phyloP scores from a whole-genome alignment of 2,888 invertebrate genomes.

The Dichetophora obliterata region DNA sequence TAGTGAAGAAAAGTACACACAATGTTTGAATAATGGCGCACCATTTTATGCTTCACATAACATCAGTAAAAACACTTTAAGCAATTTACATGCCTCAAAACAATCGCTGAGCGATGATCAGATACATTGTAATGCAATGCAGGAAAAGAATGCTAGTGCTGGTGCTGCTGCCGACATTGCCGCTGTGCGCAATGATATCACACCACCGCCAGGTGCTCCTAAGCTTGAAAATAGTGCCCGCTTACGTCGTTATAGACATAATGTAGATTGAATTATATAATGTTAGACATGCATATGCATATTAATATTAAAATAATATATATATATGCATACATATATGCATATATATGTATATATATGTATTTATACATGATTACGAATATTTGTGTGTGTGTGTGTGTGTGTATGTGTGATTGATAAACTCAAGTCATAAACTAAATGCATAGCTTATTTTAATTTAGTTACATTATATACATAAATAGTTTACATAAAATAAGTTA shows the following conservation, averaged over 20 bases:
- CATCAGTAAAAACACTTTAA: neutral
- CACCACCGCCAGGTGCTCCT: constrained; percentile 68
- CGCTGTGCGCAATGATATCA: constrained; percentile 61
- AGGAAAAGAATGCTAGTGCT: constrained; percentile 55
- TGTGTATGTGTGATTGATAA: neutral
- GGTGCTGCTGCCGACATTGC: constrained; percentile 52
- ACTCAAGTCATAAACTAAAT: too few species aligned
- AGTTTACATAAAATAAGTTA: neutral
- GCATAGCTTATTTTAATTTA: neutral
- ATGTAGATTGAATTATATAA: constrained; percentile 58
- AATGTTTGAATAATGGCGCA: constrained; percentile 2
- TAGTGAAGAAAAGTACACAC: constrained; percentile 56
- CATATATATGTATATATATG: constrained; percentile 13
- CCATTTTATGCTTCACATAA: neutral
- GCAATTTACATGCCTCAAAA: neutral
- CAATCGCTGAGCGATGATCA: constrained; percentile 44
- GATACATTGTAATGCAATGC: constrained; percentile 48
- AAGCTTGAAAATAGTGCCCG: constrained; percentile 69
- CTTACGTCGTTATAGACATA: constrained; percentile 68
- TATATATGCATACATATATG: neutral
- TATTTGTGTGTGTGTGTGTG: constrained; percentile 11
- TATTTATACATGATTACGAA: neutral
- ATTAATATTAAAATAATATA: neutral
- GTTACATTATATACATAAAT: neutral
- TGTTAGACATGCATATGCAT: neutral